Conservation (phyloP, 2,113 vertebrate genomes). For the Prolemur simus region DNA sequence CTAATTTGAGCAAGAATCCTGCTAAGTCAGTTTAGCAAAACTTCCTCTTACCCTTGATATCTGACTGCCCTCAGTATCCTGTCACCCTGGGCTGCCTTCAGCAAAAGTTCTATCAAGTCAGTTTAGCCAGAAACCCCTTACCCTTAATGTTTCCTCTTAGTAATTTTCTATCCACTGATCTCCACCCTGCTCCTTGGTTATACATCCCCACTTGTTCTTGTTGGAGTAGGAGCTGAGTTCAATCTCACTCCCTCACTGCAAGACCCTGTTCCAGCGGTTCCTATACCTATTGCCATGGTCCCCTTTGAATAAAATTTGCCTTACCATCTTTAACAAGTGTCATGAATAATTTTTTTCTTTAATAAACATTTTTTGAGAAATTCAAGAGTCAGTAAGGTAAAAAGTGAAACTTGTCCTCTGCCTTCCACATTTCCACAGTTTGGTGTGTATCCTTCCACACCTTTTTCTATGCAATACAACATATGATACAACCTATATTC, state of each 20-base stretch:
- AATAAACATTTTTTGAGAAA: neutral
- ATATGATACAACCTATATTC: neutral
- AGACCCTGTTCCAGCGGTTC: neutral
- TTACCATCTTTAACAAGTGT: neutral
- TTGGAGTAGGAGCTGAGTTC: neutral
- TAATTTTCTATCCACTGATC: neutral
- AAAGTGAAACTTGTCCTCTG: neutral
- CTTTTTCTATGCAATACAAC: neutral
- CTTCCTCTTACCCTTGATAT: neutral
- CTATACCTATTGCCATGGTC: neutral
- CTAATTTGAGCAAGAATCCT: neutral
- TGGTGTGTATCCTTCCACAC: neutral
- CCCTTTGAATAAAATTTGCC: neutral
- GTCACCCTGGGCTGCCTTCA: neutral
- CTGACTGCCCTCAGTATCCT: neutral
- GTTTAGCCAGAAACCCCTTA: neutral
- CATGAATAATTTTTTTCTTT: neutral
- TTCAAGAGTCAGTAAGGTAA: neutral
- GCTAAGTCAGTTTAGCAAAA: neutral
- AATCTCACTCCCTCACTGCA: fast-evolving
- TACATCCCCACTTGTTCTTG: neutral
- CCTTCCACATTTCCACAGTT: neutral
- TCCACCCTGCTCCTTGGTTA: neutral
- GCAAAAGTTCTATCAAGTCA: neutral
- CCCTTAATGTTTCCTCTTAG: neutral